A percentile compares a stretch with the other conserved stretches of the same genome.
Evolutionary conservation across 35 echinoderm and acorn worm genomes (phyloP).

Genomic region (Ophiothrix spiculata): DNA sequence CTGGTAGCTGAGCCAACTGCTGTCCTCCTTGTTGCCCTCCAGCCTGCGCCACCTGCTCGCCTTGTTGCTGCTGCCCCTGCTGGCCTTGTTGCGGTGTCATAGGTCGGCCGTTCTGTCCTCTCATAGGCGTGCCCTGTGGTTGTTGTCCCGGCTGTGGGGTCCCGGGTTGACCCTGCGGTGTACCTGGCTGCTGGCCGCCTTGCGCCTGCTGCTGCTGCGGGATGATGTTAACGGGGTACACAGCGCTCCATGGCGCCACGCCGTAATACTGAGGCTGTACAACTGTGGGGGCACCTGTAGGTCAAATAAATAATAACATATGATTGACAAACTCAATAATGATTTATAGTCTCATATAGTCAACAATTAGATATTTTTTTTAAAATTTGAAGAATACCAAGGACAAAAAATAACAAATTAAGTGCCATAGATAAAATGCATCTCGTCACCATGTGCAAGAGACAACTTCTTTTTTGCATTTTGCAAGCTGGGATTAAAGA

Average conservation of each 20-base stretch:
- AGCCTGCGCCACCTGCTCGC: no score
- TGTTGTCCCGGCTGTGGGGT: constrained; percentile 58
- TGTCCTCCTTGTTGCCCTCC: constrained; percentile 20
- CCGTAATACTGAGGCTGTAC: constrained; percentile 99
- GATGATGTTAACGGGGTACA: constrained; percentile 62
- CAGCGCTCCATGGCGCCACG: constrained; percentile 88
- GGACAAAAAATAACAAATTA: no score
- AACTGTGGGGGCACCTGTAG: constrained; percentile 74
- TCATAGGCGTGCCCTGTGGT: constrained; percentile 18
- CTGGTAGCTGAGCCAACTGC: constrained; percentile 14
- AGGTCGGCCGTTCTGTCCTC: constrained; percentile 81
- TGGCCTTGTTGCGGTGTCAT: constrained; percentile 83
- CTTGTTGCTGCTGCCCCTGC: constrained; percentile 58
- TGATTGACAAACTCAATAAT: no score
- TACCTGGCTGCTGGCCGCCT: constrained; percentile 34
- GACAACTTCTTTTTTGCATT: no score
- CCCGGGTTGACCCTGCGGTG: constrained; percentile 38
- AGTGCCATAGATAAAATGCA: no score
- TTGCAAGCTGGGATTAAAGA: no score
- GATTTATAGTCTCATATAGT: no score
- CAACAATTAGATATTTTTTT: no score
- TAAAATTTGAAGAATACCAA: no score
- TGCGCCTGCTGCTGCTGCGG: constrained; percentile 61
- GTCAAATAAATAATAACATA: no score
- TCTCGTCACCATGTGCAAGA: no score